A percentile compares a stretch with the other conserved stretches of the same genome.
phyloP scores from a whole-genome alignment of 2,888 invertebrate species.

The Geotrupes spiniger region DNA sequence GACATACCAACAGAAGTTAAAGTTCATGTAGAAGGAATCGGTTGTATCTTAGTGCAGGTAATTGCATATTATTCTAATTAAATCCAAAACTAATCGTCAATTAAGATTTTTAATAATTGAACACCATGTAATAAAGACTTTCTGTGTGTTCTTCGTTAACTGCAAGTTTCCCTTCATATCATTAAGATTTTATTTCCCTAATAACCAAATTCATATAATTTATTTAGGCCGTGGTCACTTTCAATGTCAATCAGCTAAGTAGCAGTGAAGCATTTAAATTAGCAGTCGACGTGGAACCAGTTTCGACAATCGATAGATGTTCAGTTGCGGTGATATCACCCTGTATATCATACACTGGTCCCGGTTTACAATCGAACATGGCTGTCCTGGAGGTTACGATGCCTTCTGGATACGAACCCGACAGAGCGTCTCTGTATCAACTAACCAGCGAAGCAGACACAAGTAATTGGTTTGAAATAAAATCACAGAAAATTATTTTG shows the following conservation, averaged over 20 bases:
- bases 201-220: not conserved
- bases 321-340: constrained; percentile 48
- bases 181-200: not conserved
- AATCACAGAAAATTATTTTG: too few species aligned
- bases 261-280: constrained; percentile 55
- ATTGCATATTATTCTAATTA: too few species aligned
- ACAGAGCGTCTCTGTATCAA: constrained; percentile 56
- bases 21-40: constrained; percentile 53
- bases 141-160: too few species aligned
- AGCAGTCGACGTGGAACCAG: constrained; percentile 48
- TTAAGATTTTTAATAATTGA: too few species aligned
- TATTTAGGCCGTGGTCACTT: constrained; percentile 51
- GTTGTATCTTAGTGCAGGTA: constrained; percentile 59
- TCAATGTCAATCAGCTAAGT: constrained; percentile 52
- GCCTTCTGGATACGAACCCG: constrained; percentile 63
- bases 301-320: constrained; percentile 50
- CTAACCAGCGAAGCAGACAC: constrained; percentile 36
- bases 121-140: too few species aligned
- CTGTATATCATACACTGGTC: constrained; percentile 43
- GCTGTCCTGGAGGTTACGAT: constrained; percentile 60
- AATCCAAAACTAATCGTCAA: too few species aligned
- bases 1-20: constrained; percentile 50
- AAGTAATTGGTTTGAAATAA: not conserved
- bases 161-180: not conserved
- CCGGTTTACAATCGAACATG: constrained; percentile 59